phyloP scores from a whole-genome alignment of 2,113 vertebrate genomes.

The Indicator maculatus region DNA sequence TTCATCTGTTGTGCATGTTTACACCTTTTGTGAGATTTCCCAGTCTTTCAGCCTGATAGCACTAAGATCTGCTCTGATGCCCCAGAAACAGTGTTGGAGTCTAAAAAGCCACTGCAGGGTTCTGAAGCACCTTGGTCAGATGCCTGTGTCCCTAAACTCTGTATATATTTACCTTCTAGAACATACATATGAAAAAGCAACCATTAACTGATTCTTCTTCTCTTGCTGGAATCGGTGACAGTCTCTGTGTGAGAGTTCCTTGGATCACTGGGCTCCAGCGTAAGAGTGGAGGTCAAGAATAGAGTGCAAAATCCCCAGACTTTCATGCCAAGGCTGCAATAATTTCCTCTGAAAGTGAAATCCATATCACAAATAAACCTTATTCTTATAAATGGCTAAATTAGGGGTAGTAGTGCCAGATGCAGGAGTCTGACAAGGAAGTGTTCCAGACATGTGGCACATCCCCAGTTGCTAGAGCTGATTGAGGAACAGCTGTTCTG shows the following conservation, averaged over 20 bases:
- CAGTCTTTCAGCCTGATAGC: neutral
- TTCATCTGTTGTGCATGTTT: neutral
- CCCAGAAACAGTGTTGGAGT: neutral
- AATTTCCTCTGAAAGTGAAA: neutral
- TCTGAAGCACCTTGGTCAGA: neutral
- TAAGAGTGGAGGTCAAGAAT: accelerated
- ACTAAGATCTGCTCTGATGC: neutral
- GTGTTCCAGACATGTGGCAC: neutral
- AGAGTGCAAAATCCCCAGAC: accelerated
- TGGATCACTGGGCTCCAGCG: neutral
- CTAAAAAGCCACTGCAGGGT: neutral
- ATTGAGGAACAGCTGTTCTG: neutral
- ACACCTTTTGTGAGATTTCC: neutral
- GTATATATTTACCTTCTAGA: neutral
- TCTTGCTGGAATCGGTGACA: neutral
- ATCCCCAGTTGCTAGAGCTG: accelerated
- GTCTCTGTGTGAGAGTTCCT: accelerated
- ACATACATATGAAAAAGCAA: neutral
- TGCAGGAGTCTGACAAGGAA: neutral
- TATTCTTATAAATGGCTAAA: neutral
- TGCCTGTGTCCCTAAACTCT: neutral
- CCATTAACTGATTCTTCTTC: neutral
- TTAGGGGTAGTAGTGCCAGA: neutral
- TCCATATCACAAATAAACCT: accelerated
- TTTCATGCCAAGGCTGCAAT: neutral